Evolutionary conservation across 2,113 vertebrate genomes (phyloP), one percentile per base, ranked within the genome.

Genomic region (Nannobrachium achirus): DNA sequence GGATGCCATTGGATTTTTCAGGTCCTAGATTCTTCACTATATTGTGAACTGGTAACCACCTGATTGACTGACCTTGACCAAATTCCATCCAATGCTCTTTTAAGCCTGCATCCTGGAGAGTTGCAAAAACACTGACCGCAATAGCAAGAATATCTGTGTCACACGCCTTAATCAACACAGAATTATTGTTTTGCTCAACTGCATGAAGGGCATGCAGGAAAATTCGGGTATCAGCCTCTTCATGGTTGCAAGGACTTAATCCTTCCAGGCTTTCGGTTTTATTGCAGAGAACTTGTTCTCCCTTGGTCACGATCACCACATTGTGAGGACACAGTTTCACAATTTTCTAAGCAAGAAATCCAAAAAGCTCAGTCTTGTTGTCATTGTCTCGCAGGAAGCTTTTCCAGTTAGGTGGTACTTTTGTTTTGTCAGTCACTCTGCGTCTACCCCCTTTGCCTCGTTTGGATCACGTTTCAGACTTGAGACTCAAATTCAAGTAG

Each of bases 351-450:
- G 7, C 41, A 46, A n/a, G 19, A 33, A 49, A 1, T 8, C 39
- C 11, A 25, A 65, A 52, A 8, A 52, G 41, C 45, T 62, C 60
- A 4, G 60, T 62, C 15, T 62, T 62, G 60, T 62, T 1, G 5
- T 46, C 6, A 2, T 2, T 15, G 7, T 1, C 58, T 61, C 58
- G 16, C 1, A 61, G 16, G 6, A 61, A 61, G 4, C 60, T 18
- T 46, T 46, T 1, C 60, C 60, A 44, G 60, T 46, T 65, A 10
- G 46, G 9, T 18, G 45, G 63, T 65, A 38, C 20, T 13, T 65
- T 4, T 19, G 10, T 52, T 25, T 51, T 65, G 9, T 33, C 45
- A 50, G 10, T 40, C 59, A 62, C 39, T 62, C 39, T 62, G 25
- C 4, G n/a, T 20, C 3, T 20, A 2, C 16, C 38, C 16, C 64